A percentile compares a stretch with the other conserved stretches of the same genome.
Evolutionary conservation across 1,140 invertebrate species (phyloP).

Genomic region (Drosophila equinoxialis): DNA sequence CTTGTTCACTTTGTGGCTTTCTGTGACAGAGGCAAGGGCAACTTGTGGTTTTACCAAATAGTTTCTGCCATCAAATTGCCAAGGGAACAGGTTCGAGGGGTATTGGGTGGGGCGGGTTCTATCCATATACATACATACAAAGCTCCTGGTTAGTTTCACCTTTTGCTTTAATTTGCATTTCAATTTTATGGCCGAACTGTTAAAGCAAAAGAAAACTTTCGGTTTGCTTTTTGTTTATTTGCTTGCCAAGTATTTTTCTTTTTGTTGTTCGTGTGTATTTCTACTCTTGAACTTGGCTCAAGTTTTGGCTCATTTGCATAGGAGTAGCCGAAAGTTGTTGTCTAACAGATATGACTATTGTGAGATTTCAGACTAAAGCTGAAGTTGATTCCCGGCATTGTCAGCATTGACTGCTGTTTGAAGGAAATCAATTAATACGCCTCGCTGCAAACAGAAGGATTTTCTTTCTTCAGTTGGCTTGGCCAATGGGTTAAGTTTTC

Average conservation of each 20-base stretch:
- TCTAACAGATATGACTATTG: slow-evolving; percentile 44
- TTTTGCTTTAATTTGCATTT: slow-evolving; percentile 75
- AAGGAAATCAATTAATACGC: slow-evolving; percentile 66
- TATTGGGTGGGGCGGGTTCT: slow-evolving; percentile 18
- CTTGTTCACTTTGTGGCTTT: slow-evolving; percentile 46
- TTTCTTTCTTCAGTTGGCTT: slow-evolving; percentile 18
- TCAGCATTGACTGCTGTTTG: not conserved
- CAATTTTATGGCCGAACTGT: slow-evolving; percentile 64
- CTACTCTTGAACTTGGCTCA: slow-evolving; percentile 46
- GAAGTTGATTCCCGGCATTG: not conserved
- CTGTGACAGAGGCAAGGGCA: not conserved
- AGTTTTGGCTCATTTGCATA: slow-evolving; percentile 63
- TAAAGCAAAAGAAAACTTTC: slow-evolving; percentile 38
- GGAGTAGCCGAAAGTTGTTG: slow-evolving; percentile 29
- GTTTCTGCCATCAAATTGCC: slow-evolving; percentile 58
- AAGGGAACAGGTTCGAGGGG: slow-evolving; percentile 31
- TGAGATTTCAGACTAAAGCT: not conserved
- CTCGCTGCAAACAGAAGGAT: slow-evolving; percentile 27
- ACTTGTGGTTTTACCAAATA: slow-evolving; percentile 55
- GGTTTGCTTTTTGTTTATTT: slow-evolving; percentile 69
- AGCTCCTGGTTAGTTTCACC: slow-evolving; percentile 64
- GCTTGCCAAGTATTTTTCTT: slow-evolving; percentile 59
- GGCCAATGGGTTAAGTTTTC: not conserved
- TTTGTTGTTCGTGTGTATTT: slow-evolving; percentile 14
- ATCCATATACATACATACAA: slow-evolving; percentile 22